phyloP scores from a whole-genome alignment of 2,113 vertebrate genomes.

The Sardina pilchardus region DNA sequence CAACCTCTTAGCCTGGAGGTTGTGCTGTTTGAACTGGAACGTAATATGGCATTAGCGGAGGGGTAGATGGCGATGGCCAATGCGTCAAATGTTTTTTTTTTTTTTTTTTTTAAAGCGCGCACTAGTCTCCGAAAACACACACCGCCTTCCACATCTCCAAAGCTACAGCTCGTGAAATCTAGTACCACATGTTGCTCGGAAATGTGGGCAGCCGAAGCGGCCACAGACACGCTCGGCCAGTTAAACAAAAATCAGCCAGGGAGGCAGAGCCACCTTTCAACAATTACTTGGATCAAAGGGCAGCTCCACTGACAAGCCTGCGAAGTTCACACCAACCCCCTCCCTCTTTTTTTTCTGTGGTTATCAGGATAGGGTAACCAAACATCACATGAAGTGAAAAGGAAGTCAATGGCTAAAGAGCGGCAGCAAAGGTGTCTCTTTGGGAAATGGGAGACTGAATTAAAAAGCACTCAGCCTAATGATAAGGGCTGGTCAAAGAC shows the following conservation, averaged over 20 bases:
- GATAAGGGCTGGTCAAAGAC: slow-evolving; percentile 31
- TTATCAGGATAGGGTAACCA: slow-evolving; percentile 64
- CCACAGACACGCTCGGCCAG: neutral
- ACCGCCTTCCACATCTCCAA: neutral
- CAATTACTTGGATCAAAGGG: slow-evolving; percentile 15
- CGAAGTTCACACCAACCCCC: slow-evolving; percentile 15
- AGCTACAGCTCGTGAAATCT: neutral
- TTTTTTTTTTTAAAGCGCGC: neutral
- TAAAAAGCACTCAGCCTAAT: slow-evolving; percentile 4
- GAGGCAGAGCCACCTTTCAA: slow-evolving; percentile 8
- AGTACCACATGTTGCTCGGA: neutral
- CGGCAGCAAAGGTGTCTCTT: slow-evolving; percentile 59
- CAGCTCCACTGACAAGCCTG: slow-evolving; percentile 11
- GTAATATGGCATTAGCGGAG: neutral
- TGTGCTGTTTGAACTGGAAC: slow-evolving; percentile 66
- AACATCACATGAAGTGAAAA: slow-evolving; percentile 66
- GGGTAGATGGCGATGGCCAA: neutral
- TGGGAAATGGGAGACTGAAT: slow-evolving; percentile 49
- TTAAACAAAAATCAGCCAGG: neutral
- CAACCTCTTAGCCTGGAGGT: slow-evolving; percentile 64
- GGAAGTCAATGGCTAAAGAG: slow-evolving; percentile 57
- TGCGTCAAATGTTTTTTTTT: neutral
- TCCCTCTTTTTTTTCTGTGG: slow-evolving; percentile 38
- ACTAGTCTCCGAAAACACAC: neutral
- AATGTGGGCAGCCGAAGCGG: neutral